These are phyloP conservation scores for Drosophila grimshawi DNA, from an alignment of 1,140 invertebrate genomes.

Conservation along the genomic window DNA sequence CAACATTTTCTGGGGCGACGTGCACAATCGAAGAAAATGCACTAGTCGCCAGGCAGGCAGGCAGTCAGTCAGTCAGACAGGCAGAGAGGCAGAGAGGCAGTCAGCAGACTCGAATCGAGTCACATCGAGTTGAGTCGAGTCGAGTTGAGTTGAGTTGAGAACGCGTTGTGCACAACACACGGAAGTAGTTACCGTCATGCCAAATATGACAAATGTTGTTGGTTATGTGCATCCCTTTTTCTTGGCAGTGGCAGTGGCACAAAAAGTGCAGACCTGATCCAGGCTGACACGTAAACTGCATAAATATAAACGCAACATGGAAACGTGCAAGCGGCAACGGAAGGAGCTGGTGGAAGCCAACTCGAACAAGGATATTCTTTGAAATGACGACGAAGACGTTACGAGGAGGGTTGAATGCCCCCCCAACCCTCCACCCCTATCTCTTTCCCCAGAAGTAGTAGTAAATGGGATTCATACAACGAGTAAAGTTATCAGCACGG, in stretches of 20 bases:
- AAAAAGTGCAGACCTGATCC: slow-evolving; percentile 34
- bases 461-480: slow-evolving; percentile 13
- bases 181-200: slow-evolving; percentile 80
- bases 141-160: neutral
- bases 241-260: slow-evolving; percentile 34
- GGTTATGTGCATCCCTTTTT: slow-evolving; percentile 2
- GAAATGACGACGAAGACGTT: slow-evolving; percentile 23
- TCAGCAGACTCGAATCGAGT: neutral
- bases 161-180: slow-evolving; percentile 43
- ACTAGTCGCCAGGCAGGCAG: slow-evolving; percentile 26
- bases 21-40: slow-evolving; percentile 76
- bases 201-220: slow-evolving; percentile 78
- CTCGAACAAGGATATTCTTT: slow-evolving; percentile 2
- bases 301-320: slow-evolving; percentile 77
- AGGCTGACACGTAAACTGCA: slow-evolving; percentile 78
- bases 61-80: neutral
- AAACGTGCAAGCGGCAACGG: slow-evolving; percentile 56
- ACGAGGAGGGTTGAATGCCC: slow-evolving; percentile 13
- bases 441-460: neutral
- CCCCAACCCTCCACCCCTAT: too few relatives aligned
- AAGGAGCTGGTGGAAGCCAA: slow-evolving; percentile 9
- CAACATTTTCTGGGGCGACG: slow-evolving; percentile 72
- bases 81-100: neutral
- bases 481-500: neutral
- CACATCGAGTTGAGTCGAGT: neutral